These are phyloP conservation scores for Sinocyclocheilus rhinocerous DNA, from an alignment of 2,113 vertebrate species.

Conservation along the genomic window DNA sequence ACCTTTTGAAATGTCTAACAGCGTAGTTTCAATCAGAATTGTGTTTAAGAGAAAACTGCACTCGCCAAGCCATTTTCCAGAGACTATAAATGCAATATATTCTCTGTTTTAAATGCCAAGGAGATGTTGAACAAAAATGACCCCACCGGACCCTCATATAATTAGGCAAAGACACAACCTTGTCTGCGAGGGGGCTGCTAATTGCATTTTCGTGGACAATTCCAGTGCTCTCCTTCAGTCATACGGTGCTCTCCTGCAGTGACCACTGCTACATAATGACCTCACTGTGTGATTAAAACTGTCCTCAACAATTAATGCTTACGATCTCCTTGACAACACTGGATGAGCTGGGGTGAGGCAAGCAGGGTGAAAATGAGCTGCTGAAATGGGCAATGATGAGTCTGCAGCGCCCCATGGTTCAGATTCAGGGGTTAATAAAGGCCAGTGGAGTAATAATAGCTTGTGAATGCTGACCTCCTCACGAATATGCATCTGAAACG, in stretches of 20 bases:
- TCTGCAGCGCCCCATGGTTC: slow-evolving; percentile 25
- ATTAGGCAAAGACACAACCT: not conserved
- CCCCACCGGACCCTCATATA: not conserved
- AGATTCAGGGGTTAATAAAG: slow-evolving; percentile 38
- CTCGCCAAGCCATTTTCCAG: too few relatives aligned
- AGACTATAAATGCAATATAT: too few relatives aligned
- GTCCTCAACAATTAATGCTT: slow-evolving; percentile 44
- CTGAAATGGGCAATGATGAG: slow-evolving; percentile 32
- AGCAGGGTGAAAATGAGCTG: slow-evolving; percentile 28
- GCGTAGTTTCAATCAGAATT: too few relatives aligned
- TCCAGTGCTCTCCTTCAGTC: not conserved
- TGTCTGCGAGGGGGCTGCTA: not conserved
- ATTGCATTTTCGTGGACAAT: slow-evolving; percentile 2
- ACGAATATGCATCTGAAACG: slow-evolving; percentile 18
- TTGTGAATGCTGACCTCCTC: slow-evolving; percentile 37
- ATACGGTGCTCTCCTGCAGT: not conserved
- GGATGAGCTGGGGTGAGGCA: slow-evolving; percentile 33
- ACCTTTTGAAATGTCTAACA: too few relatives aligned
- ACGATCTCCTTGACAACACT: slow-evolving; percentile 44
- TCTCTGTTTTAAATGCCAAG: not conserved
- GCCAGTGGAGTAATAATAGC: slow-evolving; percentile 38
- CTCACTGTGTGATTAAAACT: slow-evolving; percentile 51
- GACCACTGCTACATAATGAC: slow-evolving; percentile 23
- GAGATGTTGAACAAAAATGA: not conserved
- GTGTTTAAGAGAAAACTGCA: too few relatives aligned